These are phyloP conservation scores for Chrysolina oricalcia DNA, from an alignment of 2,888 invertebrate species.

Conservation along the genomic window DNA sequence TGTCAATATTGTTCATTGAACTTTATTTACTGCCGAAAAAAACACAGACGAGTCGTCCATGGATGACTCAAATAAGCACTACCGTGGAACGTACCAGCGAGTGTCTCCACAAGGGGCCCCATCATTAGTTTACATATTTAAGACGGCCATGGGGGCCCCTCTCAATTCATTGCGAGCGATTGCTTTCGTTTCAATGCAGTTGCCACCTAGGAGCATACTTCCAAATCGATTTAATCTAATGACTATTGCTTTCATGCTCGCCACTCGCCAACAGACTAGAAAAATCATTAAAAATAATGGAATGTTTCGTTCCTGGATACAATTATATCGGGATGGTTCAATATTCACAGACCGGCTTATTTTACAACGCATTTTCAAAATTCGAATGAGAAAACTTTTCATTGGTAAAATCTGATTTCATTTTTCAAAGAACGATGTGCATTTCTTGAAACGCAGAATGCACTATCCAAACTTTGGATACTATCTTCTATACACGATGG, in stretches of 20 bases:
- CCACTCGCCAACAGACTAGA: slow-evolving; percentile 49
- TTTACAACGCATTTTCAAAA: too few relatives aligned
- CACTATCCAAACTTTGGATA: too few relatives aligned
- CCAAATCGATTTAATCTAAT: slow-evolving; percentile 65
- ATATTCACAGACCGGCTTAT: not conserved
- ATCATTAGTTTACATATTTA: slow-evolving; percentile 67
- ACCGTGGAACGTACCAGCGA: slow-evolving; percentile 62
- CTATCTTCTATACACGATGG: too few relatives aligned
- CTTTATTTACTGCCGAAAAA: not conserved
- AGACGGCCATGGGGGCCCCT: slow-evolving; percentile 61
- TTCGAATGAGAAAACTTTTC: too few relatives aligned
- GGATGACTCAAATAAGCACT: slow-evolving; percentile 61
- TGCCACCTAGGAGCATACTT: slow-evolving; percentile 64
- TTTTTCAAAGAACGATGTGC: too few relatives aligned
- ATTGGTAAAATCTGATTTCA: too few relatives aligned
- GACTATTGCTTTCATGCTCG: slow-evolving; percentile 58
- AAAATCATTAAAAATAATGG: slow-evolving; percentile 56
- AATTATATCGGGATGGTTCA: slow-evolving; percentile 32
- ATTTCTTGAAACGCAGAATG: too few relatives aligned
- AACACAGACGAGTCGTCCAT: slow-evolving; percentile 56
- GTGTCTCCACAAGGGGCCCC: slow-evolving; percentile 65
- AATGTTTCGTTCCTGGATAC: slow-evolving; percentile 43
- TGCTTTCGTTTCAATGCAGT: slow-evolving; percentile 62
- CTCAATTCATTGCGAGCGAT: slow-evolving; percentile 59
- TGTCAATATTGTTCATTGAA: too few relatives aligned